Conservation (phyloP, 2,113 vertebrate species). For the Panurus biarmicus region DNA sequence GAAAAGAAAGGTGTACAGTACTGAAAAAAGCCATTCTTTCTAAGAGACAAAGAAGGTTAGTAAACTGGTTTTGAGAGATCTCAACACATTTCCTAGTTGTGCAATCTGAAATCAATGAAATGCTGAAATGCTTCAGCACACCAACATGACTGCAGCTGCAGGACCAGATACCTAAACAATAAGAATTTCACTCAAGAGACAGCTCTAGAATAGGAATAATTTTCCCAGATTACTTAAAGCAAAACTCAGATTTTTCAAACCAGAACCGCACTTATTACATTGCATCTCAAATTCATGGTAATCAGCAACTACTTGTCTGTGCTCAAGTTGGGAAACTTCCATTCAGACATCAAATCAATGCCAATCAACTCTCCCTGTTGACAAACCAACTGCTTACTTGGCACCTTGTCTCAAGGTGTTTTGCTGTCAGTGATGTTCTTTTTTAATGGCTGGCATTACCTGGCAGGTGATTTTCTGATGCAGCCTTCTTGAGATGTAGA, state of each 20-base stretch:
- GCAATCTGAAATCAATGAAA: not conserved
- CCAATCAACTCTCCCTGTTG: not conserved
- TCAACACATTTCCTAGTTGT: not conserved
- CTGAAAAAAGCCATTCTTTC: not conserved
- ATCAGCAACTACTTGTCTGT: not conserved
- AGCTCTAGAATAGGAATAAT: not conserved
- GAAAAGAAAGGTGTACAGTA: not conserved
- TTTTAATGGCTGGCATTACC: conserved; percentile 29
- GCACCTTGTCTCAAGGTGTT: not conserved
- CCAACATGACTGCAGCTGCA: not conserved
- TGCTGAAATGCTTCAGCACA: not conserved
- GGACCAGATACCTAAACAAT: not conserved
- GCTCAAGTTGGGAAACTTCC: not conserved
- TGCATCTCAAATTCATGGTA: not conserved
- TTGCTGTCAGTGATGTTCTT: not conserved
- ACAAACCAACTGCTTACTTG: not conserved
- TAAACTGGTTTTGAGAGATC: not conserved
- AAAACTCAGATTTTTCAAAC: not conserved
- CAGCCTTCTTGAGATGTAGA: conserved; percentile 46
- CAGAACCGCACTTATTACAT: not conserved
- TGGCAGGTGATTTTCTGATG: conserved; percentile 16
- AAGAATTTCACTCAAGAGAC: not conserved
- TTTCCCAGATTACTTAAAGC: not conserved
- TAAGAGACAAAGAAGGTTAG: not conserved
- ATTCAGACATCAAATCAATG: not conserved